phyloP scores from a whole-genome alignment of 2,797 vertebrate species.

The Triplophysa bombifrons region DNA sequence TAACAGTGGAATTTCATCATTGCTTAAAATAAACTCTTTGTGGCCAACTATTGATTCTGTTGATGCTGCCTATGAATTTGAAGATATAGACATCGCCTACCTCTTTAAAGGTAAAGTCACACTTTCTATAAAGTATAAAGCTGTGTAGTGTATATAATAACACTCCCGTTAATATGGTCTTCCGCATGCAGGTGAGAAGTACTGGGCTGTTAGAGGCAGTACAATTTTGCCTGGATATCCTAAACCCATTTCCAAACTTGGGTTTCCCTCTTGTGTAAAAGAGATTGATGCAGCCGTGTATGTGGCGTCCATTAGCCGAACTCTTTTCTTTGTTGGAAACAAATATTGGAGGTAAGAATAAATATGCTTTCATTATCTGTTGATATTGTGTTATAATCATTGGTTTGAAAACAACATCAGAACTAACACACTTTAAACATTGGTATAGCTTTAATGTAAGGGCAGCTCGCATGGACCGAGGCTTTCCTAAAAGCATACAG shows the following conservation, averaged over 20 bases:
- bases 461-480: constrained; percentile 61
- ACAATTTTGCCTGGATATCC: constrained; percentile 69
- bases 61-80: constrained; percentile 71
- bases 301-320: constrained; percentile 63
- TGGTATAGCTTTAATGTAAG: constrained; percentile 67
- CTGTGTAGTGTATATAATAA: neutral
- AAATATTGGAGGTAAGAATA: constrained; percentile 81
- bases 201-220: constrained; percentile 72
- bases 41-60: constrained; percentile 65
- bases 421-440: neutral
- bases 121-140: neutral
- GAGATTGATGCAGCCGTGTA: constrained; percentile 77
- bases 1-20: constrained; percentile 14
- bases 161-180: neutral
- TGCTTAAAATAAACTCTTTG: constrained; percentile 43
- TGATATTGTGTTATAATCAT: neutral
- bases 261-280: constrained; percentile 71
- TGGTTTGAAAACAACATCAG: neutral
- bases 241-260: constrained; percentile 68
- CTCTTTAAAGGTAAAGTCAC: constrained; percentile 67
- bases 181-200: constrained; percentile 69
- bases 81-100: constrained; percentile 39
- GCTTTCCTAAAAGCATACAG: constrained; percentile 65
- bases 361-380: neutral
- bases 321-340: constrained; percentile 75